These are phyloP conservation scores for Gymnodraco acuticeps DNA, from an alignment of 2,797 vertebrate species.

Conservation along the genomic window DNA sequence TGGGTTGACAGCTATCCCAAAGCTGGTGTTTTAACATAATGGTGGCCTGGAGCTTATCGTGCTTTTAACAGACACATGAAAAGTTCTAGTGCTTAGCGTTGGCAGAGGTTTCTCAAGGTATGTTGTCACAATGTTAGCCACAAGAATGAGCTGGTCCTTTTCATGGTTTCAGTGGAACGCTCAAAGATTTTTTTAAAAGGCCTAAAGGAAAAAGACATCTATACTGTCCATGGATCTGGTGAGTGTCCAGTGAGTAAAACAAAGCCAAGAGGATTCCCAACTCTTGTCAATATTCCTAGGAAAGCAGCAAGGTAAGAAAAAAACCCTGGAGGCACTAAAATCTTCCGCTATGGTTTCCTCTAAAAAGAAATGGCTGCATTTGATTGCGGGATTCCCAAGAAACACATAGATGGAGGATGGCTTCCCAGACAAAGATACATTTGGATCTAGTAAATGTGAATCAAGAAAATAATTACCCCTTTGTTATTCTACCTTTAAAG, in stretches of 20 bases:
- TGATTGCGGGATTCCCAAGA: conserved; percentile 19
- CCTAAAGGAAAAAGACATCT: conserved; percentile 1
- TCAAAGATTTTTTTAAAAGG: conserved; percentile 9
- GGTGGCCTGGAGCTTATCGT: neutral
- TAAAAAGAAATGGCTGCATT: conserved; percentile 2
- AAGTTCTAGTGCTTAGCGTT: neutral
- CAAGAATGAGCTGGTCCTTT: conserved; percentile 4
- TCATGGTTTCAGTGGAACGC: neutral
- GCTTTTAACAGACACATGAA: neutral
- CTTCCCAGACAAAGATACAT: conserved; percentile 13
- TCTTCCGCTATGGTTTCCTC: conserved; percentile 17
- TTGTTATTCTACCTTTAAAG: neutral
- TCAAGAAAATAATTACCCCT: neutral
- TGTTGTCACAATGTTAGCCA: neutral
- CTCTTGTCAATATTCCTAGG: conserved; percentile 15
- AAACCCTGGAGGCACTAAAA: conserved; percentile 22
- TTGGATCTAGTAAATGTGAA: conserved; percentile 6
- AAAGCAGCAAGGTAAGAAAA: conserved; percentile 23
- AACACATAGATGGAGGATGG: conserved; percentile 14
- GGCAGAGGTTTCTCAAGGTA: neutral
- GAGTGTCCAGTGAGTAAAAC: neutral
- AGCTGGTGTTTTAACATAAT: conserved; percentile 1
- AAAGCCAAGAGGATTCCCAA: neutral
- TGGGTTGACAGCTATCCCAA: neutral
- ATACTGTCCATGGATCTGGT: conserved; percentile 23